These are phyloP conservation scores for Sciaenops ocellatus DNA, from an alignment of 2,797 vertebrate genomes.

Conservation along the genomic window DNA sequence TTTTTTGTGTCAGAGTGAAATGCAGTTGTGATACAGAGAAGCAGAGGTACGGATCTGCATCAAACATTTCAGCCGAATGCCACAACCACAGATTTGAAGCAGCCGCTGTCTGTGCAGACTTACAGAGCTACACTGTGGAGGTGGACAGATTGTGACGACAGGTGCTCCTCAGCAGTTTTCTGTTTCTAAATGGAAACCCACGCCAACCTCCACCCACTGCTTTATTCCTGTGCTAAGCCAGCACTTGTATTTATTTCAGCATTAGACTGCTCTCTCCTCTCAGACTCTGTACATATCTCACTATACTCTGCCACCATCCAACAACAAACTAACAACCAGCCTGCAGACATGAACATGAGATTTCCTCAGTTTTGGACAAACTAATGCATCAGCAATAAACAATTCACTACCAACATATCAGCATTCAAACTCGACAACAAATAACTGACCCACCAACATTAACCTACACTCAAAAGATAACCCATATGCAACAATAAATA, in stretches of 20 bases:
- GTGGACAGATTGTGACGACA: constrained; percentile 81
- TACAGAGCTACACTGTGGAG: constrained; percentile 55
- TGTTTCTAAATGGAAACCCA: constrained; percentile 72
- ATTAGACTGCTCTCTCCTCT: constrained; percentile 29
- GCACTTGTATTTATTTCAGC: constrained; percentile 48
- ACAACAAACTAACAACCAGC: constrained; percentile 1
- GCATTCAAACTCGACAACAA: not conserved
- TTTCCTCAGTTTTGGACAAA: not conserved
- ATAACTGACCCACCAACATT: not conserved
- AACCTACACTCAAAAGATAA: not conserved
- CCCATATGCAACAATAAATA: not conserved
- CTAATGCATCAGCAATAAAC: not conserved
- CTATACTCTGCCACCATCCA: not conserved
- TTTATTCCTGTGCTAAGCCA: constrained; percentile 49
- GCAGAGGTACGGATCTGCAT: constrained; percentile 8
- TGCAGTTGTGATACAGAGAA: constrained; percentile 8
- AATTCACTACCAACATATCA: not conserved
- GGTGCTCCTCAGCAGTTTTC: constrained; percentile 78
- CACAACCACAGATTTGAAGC: constrained; percentile 33
- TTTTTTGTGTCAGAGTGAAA: constrained; percentile 7
- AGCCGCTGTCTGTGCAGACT: constrained; percentile 43
- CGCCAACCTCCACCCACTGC: constrained; percentile 60
- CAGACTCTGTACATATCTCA: constrained; percentile 17
- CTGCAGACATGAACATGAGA: not conserved
- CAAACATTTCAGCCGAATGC: constrained; percentile 13